Evolutionary conservation across 2,888 invertebrate genomes (phyloP), one percentile per base, ranked within the genome.

Genomic region (Epistrophella euchroma): DNA sequence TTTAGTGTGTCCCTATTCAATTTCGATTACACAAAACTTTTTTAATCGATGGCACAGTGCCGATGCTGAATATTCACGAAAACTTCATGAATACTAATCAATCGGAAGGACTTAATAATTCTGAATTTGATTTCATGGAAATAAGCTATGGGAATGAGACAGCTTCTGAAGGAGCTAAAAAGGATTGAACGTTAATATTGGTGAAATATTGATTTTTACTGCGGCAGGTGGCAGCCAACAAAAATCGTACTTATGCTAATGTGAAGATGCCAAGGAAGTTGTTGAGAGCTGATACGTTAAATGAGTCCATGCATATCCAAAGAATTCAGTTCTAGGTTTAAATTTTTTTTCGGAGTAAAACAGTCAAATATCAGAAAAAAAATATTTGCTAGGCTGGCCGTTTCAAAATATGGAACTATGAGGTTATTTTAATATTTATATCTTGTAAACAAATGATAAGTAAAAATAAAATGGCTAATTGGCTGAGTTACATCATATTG

Each of bases 31-130:
- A 62, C 19, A 60, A 60, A 55, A 19, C n/a, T 43, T 62, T 43
- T 1, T 25, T 43, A 56, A 76, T 62, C 72, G 45, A 80, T 56
- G 64, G 32, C 66, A 32, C 11, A 64, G 52, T 45, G 50, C 28
- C 52, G 28, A n/a, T 58, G 32, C 40, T 76, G 72, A 85, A 85
- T 85, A 85, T 85, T 80, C 79, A 85, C 80, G 85, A 72, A 76
- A 68, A 68, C 56, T 52, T 58, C 76, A 85, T 85, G 85, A 85
- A 85, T 85, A 85, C 80, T 85, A 85, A 85, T 85, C 85, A 85
- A 85, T 85, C 79, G 85, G 62, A 79, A 80, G 80, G 85, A 85
- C 76, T 85, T 80, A 85, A 85, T 85, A 85, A 71, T 76, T 80
- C 76, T 80, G 75, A 72, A 85, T 80, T 80, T 76, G 80, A 80